Conservation (phyloP, 2,113 vertebrate genomes). For the Nannospalax galili region DNA sequence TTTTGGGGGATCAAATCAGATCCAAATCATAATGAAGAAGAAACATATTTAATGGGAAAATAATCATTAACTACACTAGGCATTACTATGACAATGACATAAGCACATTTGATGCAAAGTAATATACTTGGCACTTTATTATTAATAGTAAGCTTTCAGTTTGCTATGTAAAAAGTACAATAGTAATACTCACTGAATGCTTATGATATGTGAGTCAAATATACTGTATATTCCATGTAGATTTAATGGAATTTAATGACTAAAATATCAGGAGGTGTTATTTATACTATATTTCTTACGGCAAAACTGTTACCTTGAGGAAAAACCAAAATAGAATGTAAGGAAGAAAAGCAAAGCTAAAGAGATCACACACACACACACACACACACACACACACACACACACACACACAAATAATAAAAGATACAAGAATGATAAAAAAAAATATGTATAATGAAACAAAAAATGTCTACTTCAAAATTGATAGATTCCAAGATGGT, state of each 20-base stretch:
- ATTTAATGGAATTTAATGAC: not conserved
- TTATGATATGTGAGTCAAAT: not conserved
- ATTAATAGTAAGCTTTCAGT: not conserved
- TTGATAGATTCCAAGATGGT: not conserved
- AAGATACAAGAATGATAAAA: too few relatives aligned
- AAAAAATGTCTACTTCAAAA: not conserved
- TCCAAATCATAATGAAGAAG: not conserved
- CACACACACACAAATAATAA: not conserved
- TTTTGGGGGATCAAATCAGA: not conserved
- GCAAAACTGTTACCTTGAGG: not conserved
- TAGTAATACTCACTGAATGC: not conserved
- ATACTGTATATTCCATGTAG: not conserved
- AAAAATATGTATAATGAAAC: not conserved
- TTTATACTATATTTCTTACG: not conserved
- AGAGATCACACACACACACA: not conserved
- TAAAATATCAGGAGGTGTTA: not conserved
- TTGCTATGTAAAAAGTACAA: not conserved
- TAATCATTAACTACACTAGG: not conserved
- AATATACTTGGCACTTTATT: not conserved
- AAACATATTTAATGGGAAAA: not conserved
- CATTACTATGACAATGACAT: not conserved
- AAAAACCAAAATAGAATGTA: not conserved
- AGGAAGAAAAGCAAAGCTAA: not conserved
- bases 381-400: too few relatives aligned
- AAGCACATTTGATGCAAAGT: not conserved